Percentiles rank a stretch among this genome's conserved stretches.
Evolutionary conservation across 1,140 invertebrate species (phyloP).

Genomic region (Drosophila busckii): DNA sequence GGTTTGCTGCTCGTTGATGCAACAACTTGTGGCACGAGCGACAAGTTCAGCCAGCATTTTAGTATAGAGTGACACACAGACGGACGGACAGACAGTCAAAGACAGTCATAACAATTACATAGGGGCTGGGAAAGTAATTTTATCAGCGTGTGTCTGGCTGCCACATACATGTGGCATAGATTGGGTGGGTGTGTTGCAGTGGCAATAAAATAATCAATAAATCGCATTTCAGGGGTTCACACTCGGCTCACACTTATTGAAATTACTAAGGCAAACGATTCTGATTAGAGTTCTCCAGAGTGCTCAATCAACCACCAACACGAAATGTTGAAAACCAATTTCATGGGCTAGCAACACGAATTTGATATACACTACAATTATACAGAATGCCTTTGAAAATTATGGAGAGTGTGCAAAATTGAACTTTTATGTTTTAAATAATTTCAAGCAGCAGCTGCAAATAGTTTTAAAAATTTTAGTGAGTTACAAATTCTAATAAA

Average conservation of each 20-base stretch:
- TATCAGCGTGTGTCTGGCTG: not conserved
- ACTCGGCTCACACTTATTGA: conserved; percentile 32
- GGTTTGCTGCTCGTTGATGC: no score
- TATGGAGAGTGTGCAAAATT: no score
- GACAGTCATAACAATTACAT: conserved; percentile 38
- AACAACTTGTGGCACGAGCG: conserved; percentile 70
- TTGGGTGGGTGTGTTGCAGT: conserved; percentile 18
- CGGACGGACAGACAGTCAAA: not conserved
- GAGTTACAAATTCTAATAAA: no score
- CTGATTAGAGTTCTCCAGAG: conserved; percentile 22
- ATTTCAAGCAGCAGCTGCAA: no score
- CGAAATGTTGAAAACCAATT: not conserved
- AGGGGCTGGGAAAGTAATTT: conserved; percentile 14
- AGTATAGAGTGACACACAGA: conserved; percentile 4
- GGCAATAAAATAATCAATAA: conserved; percentile 63
- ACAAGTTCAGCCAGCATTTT: conserved; percentile 40
- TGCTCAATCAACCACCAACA: conserved; percentile 33
- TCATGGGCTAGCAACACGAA: not conserved
- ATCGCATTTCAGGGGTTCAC: conserved; percentile 17
- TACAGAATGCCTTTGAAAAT: no score
- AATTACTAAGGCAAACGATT: conserved; percentile 12
- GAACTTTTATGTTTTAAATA: no score
- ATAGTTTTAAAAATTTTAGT: no score
- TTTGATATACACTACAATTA: not conserved
- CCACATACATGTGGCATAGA: not conserved